Percentiles rank a stretch among this genome's conserved stretches.
Conservation (phyloP, 2,888 invertebrate species). For the Mellilla xanthometata region DNA sequence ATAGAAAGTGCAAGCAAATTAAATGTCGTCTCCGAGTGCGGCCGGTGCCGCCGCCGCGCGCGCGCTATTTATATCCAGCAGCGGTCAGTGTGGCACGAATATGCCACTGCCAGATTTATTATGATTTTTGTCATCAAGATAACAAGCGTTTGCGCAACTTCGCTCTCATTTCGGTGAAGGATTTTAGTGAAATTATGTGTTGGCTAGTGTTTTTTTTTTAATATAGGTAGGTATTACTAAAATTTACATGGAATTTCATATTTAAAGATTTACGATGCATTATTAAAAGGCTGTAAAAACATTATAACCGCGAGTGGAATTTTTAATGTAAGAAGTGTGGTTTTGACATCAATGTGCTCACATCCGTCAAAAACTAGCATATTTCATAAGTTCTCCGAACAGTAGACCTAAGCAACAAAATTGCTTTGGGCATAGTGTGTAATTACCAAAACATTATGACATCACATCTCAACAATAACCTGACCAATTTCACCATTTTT, state of each 20-base stretch:
- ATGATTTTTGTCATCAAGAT: constrained; percentile 44
- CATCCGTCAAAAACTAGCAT: constrained; percentile 19
- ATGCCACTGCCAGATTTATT: constrained; percentile 55
- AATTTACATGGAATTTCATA: too few species aligned
- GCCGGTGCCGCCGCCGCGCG: constrained; percentile 37
- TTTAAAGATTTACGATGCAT: too few species aligned
- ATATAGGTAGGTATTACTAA: too few species aligned
- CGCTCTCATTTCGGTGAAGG: too few species aligned
- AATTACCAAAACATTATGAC: too few species aligned
- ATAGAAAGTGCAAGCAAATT: constrained; percentile 72
- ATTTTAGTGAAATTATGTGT: too few species aligned
- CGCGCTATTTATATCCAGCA: constrained; percentile 59
- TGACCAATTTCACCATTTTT: too few species aligned
- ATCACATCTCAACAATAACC: too few species aligned
- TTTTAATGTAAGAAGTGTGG: constrained; percentile 28
- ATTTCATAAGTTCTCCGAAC: too few species aligned
- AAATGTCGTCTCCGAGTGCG: constrained; percentile 59
- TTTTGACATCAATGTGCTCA: constrained; percentile 20
- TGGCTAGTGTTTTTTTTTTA: too few species aligned
- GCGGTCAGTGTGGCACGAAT: constrained; percentile 58
- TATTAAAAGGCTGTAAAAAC: constrained; percentile 24
- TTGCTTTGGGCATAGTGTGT: too few species aligned
- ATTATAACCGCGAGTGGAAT: constrained; percentile 27
- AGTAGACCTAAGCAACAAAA: too few species aligned
- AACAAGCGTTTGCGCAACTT: background rate